Base-by-base conservation (phyloP, 2,113 vertebrate species). In the Rhagologus leucostigma region DNA sequence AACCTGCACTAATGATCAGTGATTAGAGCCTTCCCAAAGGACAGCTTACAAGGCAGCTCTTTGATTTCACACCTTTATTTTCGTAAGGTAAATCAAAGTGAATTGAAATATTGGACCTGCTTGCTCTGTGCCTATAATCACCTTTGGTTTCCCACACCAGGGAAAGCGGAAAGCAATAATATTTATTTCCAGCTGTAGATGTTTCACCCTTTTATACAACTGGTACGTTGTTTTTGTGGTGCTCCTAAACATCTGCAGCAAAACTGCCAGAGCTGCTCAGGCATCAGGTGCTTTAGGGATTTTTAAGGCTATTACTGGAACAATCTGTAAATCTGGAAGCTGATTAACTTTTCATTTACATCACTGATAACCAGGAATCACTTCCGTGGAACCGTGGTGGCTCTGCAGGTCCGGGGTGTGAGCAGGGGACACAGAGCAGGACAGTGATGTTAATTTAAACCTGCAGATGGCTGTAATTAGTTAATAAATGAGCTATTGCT, bases 341-440 rank as follows among this genome's bases (percentile, higher is more conserved):
- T 46, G 64, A 30, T 23, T 41, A 49, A 57, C 55, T 79, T 65
- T n/a, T 68, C 24, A 26, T 60, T 68, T 44, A 2, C n/a, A 13
- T 89, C 37, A 3, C 79, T 35, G 62, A 52, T 82, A 84, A 41
- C 4, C 24, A 39, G 90, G 41, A 86, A 29, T 57, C 26, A 3
- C 46, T 82, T 39, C 74, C 0, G 0, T 39, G 52, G 68, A 41
- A 1, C 26, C 0, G 0, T 8, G 13, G 44, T 30, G 53, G 64
- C 59, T 74, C 63, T 78, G 84, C 75, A 77, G 71, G 23, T 50
- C 24, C 0, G 0, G 22, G 20, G 0, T 32, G 53, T 33, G n/a
- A 76, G n/a, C 3, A 69, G 18, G 18, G 33, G 39, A 33, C 71
- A 53, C 37, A 23, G 41, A 69, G 46, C 59, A 86, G 68, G 55